Evolutionary conservation across 1,140 invertebrate genomes (phyloP).

Genomic region (Drosophila pandora): DNA sequence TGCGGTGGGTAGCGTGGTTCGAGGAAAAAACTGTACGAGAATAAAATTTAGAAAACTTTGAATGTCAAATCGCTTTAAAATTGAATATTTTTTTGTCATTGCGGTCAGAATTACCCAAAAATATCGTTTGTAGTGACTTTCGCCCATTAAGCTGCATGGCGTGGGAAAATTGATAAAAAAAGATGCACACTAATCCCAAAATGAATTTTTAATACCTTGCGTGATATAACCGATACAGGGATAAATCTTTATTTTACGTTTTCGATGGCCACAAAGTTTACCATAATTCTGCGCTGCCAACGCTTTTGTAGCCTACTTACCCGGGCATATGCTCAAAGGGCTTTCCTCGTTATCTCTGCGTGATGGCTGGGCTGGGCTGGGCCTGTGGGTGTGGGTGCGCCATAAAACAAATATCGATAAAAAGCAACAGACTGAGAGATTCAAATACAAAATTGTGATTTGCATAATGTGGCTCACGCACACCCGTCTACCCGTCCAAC

Average conservation of each 20-base stretch:
- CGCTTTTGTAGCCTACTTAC: conserved; percentile 31
- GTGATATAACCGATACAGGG: background rate
- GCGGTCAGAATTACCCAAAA: too few species aligned
- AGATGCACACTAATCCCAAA: conserved; percentile 3
- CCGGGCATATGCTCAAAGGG: conserved; percentile 33
- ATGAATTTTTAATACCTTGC: conserved; percentile 19
- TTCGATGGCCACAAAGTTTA: conserved; percentile 39
- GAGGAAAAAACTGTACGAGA: background rate
- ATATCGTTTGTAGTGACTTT: too few species aligned
- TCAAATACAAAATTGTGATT: conserved; percentile 61
- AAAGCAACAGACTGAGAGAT: conserved; percentile 73
- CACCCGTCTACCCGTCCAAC: conserved; percentile 6
- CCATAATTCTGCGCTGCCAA: conserved; percentile 39
- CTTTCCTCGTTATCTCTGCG: conserved; percentile 20
- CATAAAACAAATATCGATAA: conserved; percentile 77
- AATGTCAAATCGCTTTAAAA: background rate
- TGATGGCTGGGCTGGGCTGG: background rate
- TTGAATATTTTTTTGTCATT: background rate
- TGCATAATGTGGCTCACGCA: conserved; percentile 67
- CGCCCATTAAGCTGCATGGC: too few species aligned
- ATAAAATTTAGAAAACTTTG: background rate
- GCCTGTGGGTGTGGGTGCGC: conserved; percentile 12
- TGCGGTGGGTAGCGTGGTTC: background rate
- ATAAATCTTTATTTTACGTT: conserved; percentile 47
- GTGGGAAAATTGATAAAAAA: too few species aligned